Evolutionary conservation across 2,113 vertebrate species (phyloP).

Genomic region (Morone chrysops): DNA sequence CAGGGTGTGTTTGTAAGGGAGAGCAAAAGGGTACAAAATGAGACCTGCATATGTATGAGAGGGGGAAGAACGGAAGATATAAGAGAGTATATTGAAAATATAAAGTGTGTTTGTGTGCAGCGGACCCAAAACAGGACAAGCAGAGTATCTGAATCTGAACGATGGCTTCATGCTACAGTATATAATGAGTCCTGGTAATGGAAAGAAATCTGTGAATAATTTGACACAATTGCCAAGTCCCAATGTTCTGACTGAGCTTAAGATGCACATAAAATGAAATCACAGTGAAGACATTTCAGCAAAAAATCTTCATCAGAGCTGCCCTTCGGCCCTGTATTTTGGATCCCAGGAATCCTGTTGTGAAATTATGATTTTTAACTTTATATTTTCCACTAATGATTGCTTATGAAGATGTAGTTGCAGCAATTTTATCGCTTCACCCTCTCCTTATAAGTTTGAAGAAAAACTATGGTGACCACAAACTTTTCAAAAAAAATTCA

Average conservation of each 20-base stretch:
- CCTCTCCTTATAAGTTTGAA: too few species aligned
- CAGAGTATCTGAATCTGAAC: background rate
- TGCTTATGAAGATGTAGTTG: background rate
- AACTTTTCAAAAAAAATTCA: too few species aligned
- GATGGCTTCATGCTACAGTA: background rate
- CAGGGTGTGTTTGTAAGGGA: constrained; percentile 6
- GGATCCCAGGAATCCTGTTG: background rate
- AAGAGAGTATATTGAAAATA: background rate
- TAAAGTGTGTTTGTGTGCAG: background rate
- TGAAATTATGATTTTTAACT: background rate
- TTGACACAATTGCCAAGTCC: background rate
- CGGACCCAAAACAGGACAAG: background rate
- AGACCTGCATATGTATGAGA: constrained; percentile 38
- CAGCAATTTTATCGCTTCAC: too few species aligned
- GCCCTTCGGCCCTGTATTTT: background rate
- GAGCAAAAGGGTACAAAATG: background rate
- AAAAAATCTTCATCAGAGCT: background rate
- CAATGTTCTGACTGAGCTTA: constrained; percentile 7
- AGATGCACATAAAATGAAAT: constrained; percentile 12
- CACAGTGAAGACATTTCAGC: background rate
- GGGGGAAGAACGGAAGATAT: background rate
- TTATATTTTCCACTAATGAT: background rate
- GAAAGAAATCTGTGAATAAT: constrained; percentile 11
- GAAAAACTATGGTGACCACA: too few species aligned
- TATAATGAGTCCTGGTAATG: background rate